Evolutionary conservation across 2,113 vertebrate species (phyloP), one percentile per base, ranked within the genome.

Genomic region (Nerophis lumbriciformis): DNA sequence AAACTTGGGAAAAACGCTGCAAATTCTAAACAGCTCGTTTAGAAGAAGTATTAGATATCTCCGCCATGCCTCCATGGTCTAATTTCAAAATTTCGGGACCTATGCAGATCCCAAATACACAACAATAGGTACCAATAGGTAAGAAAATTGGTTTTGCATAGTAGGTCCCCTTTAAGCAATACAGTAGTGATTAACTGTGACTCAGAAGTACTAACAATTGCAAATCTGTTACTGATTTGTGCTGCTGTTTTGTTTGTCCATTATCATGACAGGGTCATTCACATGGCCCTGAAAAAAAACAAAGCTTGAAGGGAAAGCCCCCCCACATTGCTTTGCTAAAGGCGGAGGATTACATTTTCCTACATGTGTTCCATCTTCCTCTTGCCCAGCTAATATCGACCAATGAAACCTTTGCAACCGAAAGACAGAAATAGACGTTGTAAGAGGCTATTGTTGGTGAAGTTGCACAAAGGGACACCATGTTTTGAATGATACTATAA

Each of bases 321-420:
- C 70, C 75, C 56, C 63, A 61, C 74, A 73, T 76, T 12, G 42
- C 66, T 65, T 60, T 42, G 73, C 73, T 70, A 66, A 62, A 70
- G 55, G 66, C 62, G 5, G 73, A 71, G 82, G 83, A 79, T 85
- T 83, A 85, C 0, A 75, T 84, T 89, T 89, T 87, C 80, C 84
- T 77, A 82, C 74, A 75, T 59, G 38, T 73, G 79, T 83, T 83
- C 83, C 80, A 76, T 72, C 68, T 60, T 73, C 74, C 67, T 65
- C 76, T 66, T 76, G 49, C 76, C 63, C 63, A 63, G 62, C 61
- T 73, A 69, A 79, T 64, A 73, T 80, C 75, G 53, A 53, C 67
- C 79, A 74, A 77, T 75, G 70, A 85, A 78, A 77, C 66, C 59
- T 28, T 71, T 71, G 71, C 72, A 69, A 64, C 72, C 70, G 62